Percentiles rank a stretch among this genome's conserved stretches.
Conservation (phyloP, 64 coral and sea anemone species). For the Actinia equina region DNA sequence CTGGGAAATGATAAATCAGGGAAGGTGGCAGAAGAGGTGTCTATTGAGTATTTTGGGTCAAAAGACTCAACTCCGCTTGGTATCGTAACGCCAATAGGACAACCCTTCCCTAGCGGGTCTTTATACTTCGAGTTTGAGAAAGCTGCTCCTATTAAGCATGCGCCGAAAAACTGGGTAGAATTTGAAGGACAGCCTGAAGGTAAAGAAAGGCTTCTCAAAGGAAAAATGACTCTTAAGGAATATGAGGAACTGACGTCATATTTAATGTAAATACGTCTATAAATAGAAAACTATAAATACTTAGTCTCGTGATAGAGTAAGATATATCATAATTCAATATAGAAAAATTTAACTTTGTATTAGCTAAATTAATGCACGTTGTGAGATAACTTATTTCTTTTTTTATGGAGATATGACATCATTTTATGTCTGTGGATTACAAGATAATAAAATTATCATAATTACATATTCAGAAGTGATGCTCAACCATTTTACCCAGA, state of each 20-base stretch:
- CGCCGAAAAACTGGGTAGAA: not conserved
- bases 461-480: too few relatives aligned
- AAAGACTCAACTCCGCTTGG: not conserved
- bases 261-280: not conserved
- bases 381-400: too few relatives aligned
- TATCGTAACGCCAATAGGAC: not conserved
- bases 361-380: too few relatives aligned
- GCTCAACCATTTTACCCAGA: too few relatives aligned
- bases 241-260: not conserved
- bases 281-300: not conserved
- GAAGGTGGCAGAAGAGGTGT: not conserved
- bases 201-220: not conserved
- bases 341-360: too few relatives aligned
- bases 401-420: too few relatives aligned
- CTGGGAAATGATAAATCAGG: not conserved
- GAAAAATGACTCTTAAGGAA: not conserved
- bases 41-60: not conserved
- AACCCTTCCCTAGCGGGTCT: not conserved
- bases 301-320: too few relatives aligned
- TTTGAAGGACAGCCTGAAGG: not conserved
- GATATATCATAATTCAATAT: too few relatives aligned
- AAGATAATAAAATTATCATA: too few relatives aligned
- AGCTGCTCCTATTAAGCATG: not conserved
- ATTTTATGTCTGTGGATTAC: too few relatives aligned
- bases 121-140: slow-evolving; percentile 2